Conservation (phyloP, 2,888 invertebrate genomes). For the Noctua janthina region DNA sequence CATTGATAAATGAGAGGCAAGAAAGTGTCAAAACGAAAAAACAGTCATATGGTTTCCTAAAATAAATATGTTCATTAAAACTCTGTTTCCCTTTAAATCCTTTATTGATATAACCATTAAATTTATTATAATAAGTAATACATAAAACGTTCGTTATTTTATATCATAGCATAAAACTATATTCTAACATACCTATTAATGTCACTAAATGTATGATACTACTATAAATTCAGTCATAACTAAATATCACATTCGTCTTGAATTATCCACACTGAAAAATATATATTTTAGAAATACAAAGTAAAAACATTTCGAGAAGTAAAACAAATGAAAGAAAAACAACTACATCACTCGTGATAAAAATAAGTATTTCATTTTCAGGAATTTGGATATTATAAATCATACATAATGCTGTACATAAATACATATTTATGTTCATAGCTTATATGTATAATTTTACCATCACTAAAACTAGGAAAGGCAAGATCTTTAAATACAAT, state of each 20-base stretch:
- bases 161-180: conserved; percentile 29
- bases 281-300: conserved; percentile 17
- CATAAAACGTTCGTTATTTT: neutral
- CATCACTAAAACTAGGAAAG: conserved; percentile 27
- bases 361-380: conserved; percentile 13
- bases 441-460: conserved; percentile 11
- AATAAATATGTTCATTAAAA: conserved; percentile 75
- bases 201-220: conserved; percentile 40
- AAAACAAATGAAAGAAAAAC: conserved; percentile 20
- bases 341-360: neutral
- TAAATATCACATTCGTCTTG: conserved; percentile 69
- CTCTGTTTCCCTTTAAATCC: conserved; percentile 59
- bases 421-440: conserved; percentile 10
- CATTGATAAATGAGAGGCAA: conserved; percentile 90
- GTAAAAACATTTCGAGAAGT: neutral
- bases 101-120: conserved; percentile 72
- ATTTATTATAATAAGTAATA: conserved; percentile 30
- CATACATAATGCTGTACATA: conserved; percentile 12
- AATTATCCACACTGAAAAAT: conserved; percentile 43
- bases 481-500: conserved; percentile 40
- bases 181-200: conserved; percentile 38
- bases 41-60: conserved; percentile 90
- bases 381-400: conserved; percentile 34
- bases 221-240: conserved; percentile 65
- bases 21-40: conserved; percentile 82